phyloP scores from a whole-genome alignment of 1,140 invertebrate genomes.

The Mycetomoellerius zeteki region DNA sequence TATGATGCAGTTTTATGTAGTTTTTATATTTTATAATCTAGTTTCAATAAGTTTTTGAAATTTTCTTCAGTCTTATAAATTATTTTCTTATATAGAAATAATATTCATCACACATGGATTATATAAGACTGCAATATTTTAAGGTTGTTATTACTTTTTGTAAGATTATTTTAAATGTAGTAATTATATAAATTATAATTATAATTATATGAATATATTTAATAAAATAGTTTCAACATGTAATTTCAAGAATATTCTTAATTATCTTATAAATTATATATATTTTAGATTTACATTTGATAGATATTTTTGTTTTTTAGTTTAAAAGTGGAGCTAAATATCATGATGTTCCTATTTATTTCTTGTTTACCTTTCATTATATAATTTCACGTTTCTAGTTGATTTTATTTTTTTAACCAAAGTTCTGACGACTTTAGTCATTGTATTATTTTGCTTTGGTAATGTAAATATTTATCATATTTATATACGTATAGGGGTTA shows the following conservation, averaged over 20 bases:
- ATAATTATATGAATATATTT: neutral
- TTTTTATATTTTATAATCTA: neutral
- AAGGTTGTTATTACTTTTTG: neutral
- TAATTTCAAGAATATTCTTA: neutral
- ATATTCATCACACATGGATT: neutral
- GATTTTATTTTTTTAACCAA: neutral
- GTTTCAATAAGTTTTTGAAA: neutral
- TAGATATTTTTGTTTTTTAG: neutral
- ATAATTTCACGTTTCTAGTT: neutral
- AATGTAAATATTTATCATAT: neutral
- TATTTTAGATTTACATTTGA: neutral
- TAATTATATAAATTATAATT: neutral
- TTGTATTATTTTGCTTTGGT: neutral
- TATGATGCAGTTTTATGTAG: neutral
- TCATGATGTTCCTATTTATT: neutral
- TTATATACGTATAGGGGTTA: neutral
- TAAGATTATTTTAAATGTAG: constrained; percentile 10
- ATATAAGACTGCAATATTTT: neutral
- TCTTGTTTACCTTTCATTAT: neutral
- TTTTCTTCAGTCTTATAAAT: neutral
- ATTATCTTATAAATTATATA: neutral
- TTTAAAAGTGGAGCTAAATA: neutral
- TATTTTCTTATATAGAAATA: neutral
- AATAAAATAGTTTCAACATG: neutral
- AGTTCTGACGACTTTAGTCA: neutral